A percentile compares a stretch with the other conserved stretches of the same genome.
phyloP scores from a whole-genome alignment of 2,888 invertebrate species.

The Orthosia gracilis region DNA sequence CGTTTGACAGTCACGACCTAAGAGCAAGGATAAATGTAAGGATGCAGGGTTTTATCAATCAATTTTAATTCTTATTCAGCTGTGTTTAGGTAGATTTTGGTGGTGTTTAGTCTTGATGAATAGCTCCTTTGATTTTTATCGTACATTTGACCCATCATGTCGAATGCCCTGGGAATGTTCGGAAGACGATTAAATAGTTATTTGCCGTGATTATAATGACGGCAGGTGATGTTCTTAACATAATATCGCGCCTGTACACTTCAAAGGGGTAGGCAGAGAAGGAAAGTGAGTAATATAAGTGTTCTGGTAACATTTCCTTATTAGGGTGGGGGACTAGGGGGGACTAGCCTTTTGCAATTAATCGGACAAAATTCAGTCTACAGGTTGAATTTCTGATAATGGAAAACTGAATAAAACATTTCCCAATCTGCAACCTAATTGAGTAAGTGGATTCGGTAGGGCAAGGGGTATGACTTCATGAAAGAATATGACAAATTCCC shows the following conservation, averaged over 20 bases:
- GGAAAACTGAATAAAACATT: not conserved
- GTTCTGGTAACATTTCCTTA: not conserved
- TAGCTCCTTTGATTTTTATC: slow-evolving; percentile 87
- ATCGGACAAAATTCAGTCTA: too few species aligned
- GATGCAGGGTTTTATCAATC: slow-evolving; percentile 67
- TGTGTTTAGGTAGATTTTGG: slow-evolving; percentile 66
- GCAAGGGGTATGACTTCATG: too few species aligned
- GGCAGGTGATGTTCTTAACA: slow-evolving; percentile 50
- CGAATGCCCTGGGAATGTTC: slow-evolving; percentile 87
- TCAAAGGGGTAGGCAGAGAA: not conserved
- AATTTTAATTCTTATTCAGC: slow-evolving; percentile 68
- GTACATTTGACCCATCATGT: slow-evolving; percentile 87
- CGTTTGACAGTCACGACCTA: slow-evolving; percentile 87
- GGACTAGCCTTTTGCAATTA: not conserved
- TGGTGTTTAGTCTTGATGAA: slow-evolving; percentile 71
- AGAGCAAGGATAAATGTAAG: slow-evolving; percentile 85
- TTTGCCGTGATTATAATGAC: slow-evolving; percentile 73
- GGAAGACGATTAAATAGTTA: slow-evolving; percentile 82
- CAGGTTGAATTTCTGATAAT: not conserved
- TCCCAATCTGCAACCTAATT: not conserved
- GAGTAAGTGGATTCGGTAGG: too few species aligned
- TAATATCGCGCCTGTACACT: slow-evolving; percentile 13
- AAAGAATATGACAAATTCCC: too few species aligned
- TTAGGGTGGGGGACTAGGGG: too few species aligned
- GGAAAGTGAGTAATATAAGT: not conserved